Percentiles rank a stretch among this genome's conserved stretches.
These are phyloP conservation scores for Pocillopora damicornis DNA, from an alignment of 64 coral and sea anemone species.

Conservation along the genomic window DNA sequence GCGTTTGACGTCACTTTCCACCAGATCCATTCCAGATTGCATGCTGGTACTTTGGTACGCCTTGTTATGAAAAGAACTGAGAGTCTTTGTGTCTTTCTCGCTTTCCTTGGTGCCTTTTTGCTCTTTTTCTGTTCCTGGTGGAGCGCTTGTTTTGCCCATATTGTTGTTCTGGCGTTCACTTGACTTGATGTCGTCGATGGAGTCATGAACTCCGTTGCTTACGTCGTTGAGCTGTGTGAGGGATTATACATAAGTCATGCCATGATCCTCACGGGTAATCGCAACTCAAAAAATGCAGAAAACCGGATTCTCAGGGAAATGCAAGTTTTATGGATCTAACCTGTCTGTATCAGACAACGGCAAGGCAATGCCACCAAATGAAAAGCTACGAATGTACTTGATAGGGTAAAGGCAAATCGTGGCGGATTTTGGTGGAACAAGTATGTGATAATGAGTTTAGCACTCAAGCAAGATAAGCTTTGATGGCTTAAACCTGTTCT, in stretches of 20 bases:
- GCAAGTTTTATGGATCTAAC: no score
- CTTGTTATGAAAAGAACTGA: conserved; percentile 8
- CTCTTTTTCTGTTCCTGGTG: neutral
- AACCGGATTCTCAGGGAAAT: no score
- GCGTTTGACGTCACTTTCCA: neutral
- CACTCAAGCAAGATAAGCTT: no score
- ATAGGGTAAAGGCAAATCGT: no score
- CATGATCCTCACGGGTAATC: neutral
- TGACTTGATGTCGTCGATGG: neutral
- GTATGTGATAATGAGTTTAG: no score
- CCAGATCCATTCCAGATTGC: neutral
- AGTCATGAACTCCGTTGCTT: neutral
- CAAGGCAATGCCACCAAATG: no score
- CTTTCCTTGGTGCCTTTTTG: neutral
- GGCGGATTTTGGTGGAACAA: no score
- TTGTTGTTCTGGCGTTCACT: neutral
- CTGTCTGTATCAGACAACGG: no score
- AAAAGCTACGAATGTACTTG: no score
- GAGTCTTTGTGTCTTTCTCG: neutral
- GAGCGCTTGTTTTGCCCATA: neutral
- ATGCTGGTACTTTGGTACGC: conserved; percentile 18
- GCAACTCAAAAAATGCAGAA: no score
- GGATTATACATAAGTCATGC: neutral
- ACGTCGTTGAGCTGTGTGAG: neutral
- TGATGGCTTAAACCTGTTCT: no score